Conservation (phyloP, 2,797 vertebrate genomes). For the Danio albolineatus region DNA sequence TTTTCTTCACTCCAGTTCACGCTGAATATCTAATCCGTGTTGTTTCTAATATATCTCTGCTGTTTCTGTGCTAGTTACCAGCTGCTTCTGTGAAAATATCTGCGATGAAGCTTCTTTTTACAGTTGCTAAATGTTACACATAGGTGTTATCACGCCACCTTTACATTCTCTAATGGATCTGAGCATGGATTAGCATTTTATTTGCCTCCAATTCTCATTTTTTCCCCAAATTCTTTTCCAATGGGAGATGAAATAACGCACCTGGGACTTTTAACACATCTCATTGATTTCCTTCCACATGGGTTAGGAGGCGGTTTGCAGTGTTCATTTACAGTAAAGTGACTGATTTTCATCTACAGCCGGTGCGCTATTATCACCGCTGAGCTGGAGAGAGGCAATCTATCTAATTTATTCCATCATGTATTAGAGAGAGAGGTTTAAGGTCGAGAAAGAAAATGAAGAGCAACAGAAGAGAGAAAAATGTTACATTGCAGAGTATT, state of each 20-base stretch:
- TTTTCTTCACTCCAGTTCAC: not conserved
- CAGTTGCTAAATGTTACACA: conserved; percentile 17
- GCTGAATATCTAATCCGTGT: not conserved
- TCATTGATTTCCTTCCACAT: conserved; percentile 70
- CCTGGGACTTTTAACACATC: conserved; percentile 64
- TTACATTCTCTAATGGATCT: conserved; percentile 23
- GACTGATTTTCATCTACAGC: conserved; percentile 76
- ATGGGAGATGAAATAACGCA: conserved; percentile 59
- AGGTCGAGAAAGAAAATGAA: conserved; percentile 16
- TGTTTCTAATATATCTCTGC: conserved; percentile 13
- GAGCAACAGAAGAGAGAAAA: conserved; percentile 60
- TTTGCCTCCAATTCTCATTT: not conserved
- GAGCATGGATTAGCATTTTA: not conserved
- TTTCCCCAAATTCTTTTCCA: conserved; percentile 51
- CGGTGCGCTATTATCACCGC: conserved; percentile 78
- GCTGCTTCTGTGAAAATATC: conserved; percentile 20
- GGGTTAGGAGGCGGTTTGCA: conserved; percentile 70
- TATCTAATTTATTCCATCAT: conserved; percentile 68
- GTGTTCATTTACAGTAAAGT: conserved; percentile 76
- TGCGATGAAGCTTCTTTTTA: conserved; percentile 18
- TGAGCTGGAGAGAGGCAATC: conserved; percentile 72
- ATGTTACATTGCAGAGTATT: conserved; percentile 60
- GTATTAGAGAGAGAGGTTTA: conserved; percentile 60
- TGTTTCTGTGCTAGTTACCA: not conserved
- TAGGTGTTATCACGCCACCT: conserved; percentile 31